Conservation (phyloP, 2,888 invertebrate species). For the Synanthedon vespiformis region DNA sequence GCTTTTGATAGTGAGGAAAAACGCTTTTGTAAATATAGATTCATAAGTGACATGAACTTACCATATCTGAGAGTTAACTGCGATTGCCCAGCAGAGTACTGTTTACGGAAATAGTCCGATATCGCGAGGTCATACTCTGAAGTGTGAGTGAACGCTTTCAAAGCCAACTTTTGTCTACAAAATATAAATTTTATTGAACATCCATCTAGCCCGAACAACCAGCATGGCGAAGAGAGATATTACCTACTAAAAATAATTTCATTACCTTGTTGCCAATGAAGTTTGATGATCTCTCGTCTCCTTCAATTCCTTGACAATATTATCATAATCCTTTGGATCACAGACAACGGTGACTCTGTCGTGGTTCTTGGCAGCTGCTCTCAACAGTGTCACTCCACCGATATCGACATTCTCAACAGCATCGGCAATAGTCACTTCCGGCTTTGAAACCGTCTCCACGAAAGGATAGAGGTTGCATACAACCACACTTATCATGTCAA, state of each 20-base stretch:
- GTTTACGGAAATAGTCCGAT: slow-evolving; percentile 93
- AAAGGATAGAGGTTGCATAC: slow-evolving; percentile 98
- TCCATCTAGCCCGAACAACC: no score
- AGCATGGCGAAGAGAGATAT: not conserved
- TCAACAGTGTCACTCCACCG: slow-evolving; percentile 92
- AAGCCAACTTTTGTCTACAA: slow-evolving; percentile 79
- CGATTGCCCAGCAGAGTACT: slow-evolving; percentile 82
- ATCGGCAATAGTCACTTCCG: slow-evolving; percentile 83
- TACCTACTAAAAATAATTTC: not conserved
- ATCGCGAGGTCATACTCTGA: slow-evolving; percentile 95
- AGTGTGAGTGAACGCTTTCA: slow-evolving; percentile 97
- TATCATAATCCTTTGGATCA: slow-evolving; percentile 89
- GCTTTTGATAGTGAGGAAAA: no score
- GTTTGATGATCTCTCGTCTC: slow-evolving; percentile 76
- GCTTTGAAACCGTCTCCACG: slow-evolving; percentile 85
- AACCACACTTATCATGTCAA: slow-evolving; percentile 85
- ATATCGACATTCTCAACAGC: slow-evolving; percentile 98
- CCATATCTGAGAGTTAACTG: slow-evolving; percentile 91
- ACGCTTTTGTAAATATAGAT: no score
- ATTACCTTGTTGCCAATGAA: slow-evolving; percentile 75
- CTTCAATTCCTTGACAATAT: slow-evolving; percentile 79
- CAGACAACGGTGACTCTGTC: slow-evolving; percentile 93
- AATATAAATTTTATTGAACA: slow-evolving; percentile 10
- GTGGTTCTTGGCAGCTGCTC: slow-evolving; percentile 98
- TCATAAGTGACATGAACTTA: slow-evolving; percentile 20